Evolutionary conservation across 1,140 invertebrate species (phyloP).

Genomic region (Sinella curviseta): DNA sequence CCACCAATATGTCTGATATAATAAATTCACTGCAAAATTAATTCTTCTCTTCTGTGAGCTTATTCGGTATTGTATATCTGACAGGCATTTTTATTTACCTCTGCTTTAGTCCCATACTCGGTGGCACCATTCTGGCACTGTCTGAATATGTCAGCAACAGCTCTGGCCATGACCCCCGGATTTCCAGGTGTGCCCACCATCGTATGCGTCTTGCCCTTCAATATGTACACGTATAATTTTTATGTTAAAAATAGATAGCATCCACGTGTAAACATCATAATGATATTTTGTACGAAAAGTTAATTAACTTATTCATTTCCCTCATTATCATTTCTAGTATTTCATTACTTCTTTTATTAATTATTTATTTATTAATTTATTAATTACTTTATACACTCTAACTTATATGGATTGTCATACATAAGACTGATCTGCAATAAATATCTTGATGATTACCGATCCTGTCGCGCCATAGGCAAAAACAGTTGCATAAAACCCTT

Average conservation of each 20-base stretch:
- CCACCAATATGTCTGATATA: no score
- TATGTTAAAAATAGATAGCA: background rate
- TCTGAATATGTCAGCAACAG: conserved; percentile 80
- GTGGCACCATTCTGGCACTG: conserved; percentile 53
- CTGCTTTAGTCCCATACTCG: conserved; percentile 38
- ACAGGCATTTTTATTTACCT: conserved; percentile 31
- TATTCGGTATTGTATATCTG: background rate
- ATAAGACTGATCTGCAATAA: no score
- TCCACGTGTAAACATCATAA: background rate
- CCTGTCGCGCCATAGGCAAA: conserved; percentile 96
- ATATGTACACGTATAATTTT: background rate
- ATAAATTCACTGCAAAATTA: no score
- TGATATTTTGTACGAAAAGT: conserved; percentile 10
- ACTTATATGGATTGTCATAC: no score
- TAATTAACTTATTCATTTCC: background rate
- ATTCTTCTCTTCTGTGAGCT: no score
- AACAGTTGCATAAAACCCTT: conserved; percentile 69
- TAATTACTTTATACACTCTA: no score
- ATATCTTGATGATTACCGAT: conserved; percentile 57
- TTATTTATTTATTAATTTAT: conserved; percentile 61
- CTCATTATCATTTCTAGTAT: no score
- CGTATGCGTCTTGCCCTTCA: conserved; percentile 44
- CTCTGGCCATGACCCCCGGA: conserved; percentile 83
- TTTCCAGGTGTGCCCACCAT: conserved; percentile 65
- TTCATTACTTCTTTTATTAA: no score